Percentiles rank a stretch among this genome's conserved stretches.
phyloP scores from a whole-genome alignment of 2,113 vertebrate genomes.

The Prunella fulvescens region DNA sequence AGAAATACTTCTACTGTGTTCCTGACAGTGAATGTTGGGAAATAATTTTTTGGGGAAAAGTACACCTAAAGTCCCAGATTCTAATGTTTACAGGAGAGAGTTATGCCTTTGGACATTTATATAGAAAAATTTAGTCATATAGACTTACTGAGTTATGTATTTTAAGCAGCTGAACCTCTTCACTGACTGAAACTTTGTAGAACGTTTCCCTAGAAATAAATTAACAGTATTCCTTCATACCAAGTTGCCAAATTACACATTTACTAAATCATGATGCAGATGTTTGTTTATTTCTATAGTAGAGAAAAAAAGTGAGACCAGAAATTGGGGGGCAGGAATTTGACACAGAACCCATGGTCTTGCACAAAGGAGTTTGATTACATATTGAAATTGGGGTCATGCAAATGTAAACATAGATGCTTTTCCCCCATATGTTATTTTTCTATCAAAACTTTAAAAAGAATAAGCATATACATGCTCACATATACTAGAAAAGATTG shows the following conservation, averaged over 20 bases:
- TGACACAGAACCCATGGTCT: not conserved
- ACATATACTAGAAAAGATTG: not conserved
- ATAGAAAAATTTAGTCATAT: not conserved
- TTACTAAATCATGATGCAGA: not conserved
- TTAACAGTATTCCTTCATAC: not conserved
- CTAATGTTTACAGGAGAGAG: not conserved
- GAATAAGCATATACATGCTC: not conserved
- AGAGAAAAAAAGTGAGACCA: not conserved
- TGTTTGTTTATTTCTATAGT: not conserved
- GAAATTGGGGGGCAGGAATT: constrained; percentile 19
- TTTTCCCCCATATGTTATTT: not conserved
- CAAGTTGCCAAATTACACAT: accelerated
- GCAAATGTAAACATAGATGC: not conserved
- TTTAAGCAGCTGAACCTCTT: not conserved
- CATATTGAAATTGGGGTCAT: not conserved
- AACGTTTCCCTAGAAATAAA: not conserved
- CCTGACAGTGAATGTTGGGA: not conserved
- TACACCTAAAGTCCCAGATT: not conserved
- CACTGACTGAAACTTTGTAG: not conserved
- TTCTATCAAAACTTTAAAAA: constrained; percentile 23
- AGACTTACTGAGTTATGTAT: accelerated
- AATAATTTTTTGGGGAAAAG: not conserved
- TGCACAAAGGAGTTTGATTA: not conserved
- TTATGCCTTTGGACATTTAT: not conserved
- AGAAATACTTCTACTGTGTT: not conserved